Percentiles rank a stretch among this genome's conserved stretches.
Conservation (phyloP, 2,888 invertebrate species). For the Tachina lurida region DNA sequence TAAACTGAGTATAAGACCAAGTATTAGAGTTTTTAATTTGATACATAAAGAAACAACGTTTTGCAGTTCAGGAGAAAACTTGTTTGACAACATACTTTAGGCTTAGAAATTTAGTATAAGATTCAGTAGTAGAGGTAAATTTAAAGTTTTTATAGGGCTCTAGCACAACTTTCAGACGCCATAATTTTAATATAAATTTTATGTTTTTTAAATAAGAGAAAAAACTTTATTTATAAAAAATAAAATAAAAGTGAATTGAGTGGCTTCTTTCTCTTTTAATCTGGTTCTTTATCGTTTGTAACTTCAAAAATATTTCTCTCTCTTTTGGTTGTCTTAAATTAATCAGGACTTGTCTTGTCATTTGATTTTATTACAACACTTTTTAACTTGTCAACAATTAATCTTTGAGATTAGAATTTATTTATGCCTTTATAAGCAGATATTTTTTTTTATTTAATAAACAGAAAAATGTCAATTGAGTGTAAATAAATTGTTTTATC, state of each 20-base stretch:
- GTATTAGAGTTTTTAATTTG: no score
- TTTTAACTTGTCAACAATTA: constrained; percentile 44
- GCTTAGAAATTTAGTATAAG: no score
- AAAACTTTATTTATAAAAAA: no score
- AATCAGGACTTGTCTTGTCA: constrained; percentile 30
- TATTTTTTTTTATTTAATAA: neutral
- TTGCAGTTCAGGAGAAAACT: no score
- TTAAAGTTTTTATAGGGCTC: no score
- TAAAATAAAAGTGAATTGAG: neutral
- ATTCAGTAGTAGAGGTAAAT: no score
- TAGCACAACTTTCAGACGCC: no score
- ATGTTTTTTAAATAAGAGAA: no score
- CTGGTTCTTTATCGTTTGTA: constrained; percentile 1
- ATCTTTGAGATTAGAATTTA: constrained; percentile 10
- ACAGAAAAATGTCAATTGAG: neutral
- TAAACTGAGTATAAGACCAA: no score
- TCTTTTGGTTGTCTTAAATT: neutral
- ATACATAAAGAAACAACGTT: no score
- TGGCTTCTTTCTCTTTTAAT: neutral
- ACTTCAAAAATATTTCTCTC: neutral
- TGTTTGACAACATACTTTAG: no score
- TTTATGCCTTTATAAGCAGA: neutral
- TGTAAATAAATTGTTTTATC: constrained; percentile 12
- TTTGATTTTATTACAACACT: constrained; percentile 45
- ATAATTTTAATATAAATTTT: no score